Evolutionary conservation across 1,140 invertebrate genomes (phyloP).

Genomic region (Procambarus virginalis): DNA sequence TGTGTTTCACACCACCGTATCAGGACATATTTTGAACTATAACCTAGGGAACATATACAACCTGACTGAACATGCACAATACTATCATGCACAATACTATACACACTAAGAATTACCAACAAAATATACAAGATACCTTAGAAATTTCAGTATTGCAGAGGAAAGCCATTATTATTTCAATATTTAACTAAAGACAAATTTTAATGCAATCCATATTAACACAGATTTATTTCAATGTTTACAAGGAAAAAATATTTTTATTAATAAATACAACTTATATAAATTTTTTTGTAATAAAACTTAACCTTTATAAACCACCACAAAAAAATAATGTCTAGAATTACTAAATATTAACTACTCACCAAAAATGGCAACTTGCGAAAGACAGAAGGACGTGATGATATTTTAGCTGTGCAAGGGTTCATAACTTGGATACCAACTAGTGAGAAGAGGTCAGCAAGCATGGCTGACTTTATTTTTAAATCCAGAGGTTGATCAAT

Average conservation of each 20-base stretch:
- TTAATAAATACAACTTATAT: too few species aligned
- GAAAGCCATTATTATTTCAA: too few species aligned
- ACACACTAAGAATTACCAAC: background rate
- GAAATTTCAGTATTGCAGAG: too few species aligned
- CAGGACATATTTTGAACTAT: constrained; percentile 34
- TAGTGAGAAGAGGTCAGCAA: constrained; percentile 91
- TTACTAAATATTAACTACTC: background rate
- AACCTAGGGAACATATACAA: background rate
- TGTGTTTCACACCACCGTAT: constrained; percentile 34
- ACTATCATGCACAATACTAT: background rate
- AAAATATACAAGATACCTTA: too few species aligned
- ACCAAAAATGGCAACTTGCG: constrained; percentile 68
- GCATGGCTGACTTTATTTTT: constrained; percentile 91
- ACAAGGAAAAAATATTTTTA: background rate
- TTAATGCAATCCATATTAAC: too few species aligned
- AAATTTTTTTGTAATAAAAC: too few species aligned
- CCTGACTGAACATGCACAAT: background rate
- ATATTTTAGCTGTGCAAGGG: constrained; percentile 77
- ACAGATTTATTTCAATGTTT: background rate
- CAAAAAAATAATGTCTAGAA: too few species aligned
- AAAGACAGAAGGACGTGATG: constrained; percentile 64
- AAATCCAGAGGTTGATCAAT: constrained; percentile 94
- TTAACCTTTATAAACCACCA: too few species aligned
- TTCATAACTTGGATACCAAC: constrained; percentile 89
- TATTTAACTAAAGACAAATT: too few species aligned